phyloP scores from a whole-genome alignment of 2,888 invertebrate genomes.

The Diarsia mendica region DNA sequence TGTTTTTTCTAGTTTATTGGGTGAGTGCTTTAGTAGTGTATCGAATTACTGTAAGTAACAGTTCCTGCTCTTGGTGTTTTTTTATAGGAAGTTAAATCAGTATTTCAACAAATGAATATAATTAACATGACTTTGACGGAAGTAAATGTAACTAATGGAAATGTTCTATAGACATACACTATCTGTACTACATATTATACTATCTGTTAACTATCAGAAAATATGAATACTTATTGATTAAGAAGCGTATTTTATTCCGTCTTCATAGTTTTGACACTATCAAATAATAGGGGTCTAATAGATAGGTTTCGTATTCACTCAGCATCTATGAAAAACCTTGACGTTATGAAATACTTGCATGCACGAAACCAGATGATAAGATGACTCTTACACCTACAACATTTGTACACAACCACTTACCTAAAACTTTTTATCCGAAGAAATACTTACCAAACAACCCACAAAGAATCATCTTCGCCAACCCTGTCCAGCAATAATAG shows the following conservation, averaged over 20 bases:
- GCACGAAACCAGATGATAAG: no score
- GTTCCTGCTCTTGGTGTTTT: constrained; percentile 10
- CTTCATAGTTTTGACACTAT: not conserved
- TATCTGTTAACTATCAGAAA: not conserved
- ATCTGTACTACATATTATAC: no score
- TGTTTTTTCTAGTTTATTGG: not conserved
- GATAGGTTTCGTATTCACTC: no score
- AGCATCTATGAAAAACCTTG: no score
- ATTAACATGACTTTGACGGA: not conserved
- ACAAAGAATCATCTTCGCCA: constrained; percentile 60
- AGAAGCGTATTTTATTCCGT: not conserved
- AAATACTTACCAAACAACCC: not conserved
- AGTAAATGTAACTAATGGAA: not conserved
- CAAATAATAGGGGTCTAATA: not conserved
- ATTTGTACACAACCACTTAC: not conserved
- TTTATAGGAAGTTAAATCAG: not conserved
- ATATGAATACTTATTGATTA: no score
- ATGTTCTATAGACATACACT: no score
- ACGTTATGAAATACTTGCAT: no score
- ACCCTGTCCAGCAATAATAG: constrained; percentile 86
- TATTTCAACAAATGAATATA: not conserved
- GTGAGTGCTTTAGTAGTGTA: not conserved
- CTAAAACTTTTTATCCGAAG: not conserved
- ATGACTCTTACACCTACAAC: no score
- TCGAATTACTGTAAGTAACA: constrained; percentile 19